Evolutionary conservation across 2,113 vertebrate genomes (phyloP), one percentile per base, ranked within the genome.

Genomic region (Synodontis membranacea): DNA sequence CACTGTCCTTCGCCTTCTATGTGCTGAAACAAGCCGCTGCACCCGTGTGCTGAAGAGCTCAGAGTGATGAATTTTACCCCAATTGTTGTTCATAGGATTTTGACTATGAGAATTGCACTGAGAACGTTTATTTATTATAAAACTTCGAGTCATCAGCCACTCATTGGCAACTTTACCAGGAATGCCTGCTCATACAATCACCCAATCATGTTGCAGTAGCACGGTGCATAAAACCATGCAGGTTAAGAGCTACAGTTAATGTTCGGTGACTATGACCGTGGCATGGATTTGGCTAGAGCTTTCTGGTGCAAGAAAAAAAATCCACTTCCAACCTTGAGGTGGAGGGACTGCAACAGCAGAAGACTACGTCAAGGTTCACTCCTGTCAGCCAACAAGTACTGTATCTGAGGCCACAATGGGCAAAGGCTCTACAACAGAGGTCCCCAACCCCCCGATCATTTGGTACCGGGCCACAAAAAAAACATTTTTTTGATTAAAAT

Each of bases 1-100:
- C 95, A 19, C 96, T 94, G 90, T 97, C 97, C 0, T 96, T 97
- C 0, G 94, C 95, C 9, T 99, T 99, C 92, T 98, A 96, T 31
- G 95, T 99, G 64, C 92, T 98, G 88, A 91, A 81, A 46, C 96
- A 96, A 0, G 95, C 96, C 68, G 91, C 89, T 83, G 95, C 94
- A 10, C 46, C 91, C 0, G 96, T 95, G 83, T 98, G 98, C 80
- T 56, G 42, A 82, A 54, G 52, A 48, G 21, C 31, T 42, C 34
- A 37, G 44, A 44, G 25, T 31, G 44, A 80, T 28, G 54, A 56
- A 25, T 52, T 78, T 44, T 78, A 60, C 12, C n/a, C n/a, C 5
- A n/a, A 46, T 42, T 19, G 37, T 54, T 48, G n/a, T 68, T 58
- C 46, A 44, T 66, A 25, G 28, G 19, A 25, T 3, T 31, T 76